A percentile compares a stretch with the other conserved stretches of the same genome.
Evolutionary conservation across 2,113 vertebrate species (phyloP).

Genomic region (Strix uralensis): DNA sequence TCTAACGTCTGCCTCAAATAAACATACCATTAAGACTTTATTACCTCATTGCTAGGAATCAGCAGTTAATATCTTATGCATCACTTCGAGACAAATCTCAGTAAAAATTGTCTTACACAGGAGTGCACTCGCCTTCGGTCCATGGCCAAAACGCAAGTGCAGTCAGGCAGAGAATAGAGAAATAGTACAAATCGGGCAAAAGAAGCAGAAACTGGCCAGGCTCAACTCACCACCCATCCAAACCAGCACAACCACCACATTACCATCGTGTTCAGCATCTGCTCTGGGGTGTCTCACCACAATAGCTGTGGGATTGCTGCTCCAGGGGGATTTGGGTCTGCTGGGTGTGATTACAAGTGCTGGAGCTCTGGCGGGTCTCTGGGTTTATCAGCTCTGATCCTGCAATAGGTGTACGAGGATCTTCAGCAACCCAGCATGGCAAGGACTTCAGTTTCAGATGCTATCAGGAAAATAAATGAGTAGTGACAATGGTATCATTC

Average conservation of each 20-base stretch:
- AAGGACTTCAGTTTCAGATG: neutral
- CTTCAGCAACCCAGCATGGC: neutral
- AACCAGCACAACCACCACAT: neutral
- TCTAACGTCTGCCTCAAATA: neutral
- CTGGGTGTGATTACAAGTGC: neutral
- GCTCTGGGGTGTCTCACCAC: fast-evolving
- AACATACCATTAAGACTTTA: neutral
- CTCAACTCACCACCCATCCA: neutral
- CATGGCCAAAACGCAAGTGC: fast-evolving
- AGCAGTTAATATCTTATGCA: neutral
- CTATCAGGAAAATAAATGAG: neutral
- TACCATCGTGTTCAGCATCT: neutral
- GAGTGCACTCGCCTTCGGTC: too few species aligned
- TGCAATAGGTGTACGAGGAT: neutral
- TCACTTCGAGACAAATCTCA: neutral
- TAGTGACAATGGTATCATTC: neutral
- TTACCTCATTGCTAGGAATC: too few species aligned
- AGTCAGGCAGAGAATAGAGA: neutral
- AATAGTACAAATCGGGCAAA: neutral
- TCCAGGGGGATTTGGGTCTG: neutral
- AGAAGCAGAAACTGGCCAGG: neutral
- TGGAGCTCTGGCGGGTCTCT: neutral
- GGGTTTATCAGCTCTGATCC: neutral
- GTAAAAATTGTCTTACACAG: neutral
- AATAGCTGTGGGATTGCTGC: neutral